phyloP scores from a whole-genome alignment of 1,140 invertebrate species.

The Prorops nasuta region DNA sequence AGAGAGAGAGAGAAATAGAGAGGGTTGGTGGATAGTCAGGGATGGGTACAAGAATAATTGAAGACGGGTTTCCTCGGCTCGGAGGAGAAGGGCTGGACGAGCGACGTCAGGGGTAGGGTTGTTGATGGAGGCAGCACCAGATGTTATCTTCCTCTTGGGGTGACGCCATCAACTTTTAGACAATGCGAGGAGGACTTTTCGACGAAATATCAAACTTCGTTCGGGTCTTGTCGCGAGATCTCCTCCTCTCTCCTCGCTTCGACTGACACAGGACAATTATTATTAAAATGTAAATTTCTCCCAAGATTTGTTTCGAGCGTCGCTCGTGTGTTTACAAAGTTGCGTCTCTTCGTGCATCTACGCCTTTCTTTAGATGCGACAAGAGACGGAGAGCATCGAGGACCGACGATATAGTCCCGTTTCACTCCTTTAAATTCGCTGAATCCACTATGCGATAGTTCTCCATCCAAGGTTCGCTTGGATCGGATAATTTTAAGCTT shows the following conservation, averaged over 20 bases:
- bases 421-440: too few species aligned
- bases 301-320: conserved; percentile 16
- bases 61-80: conserved; percentile 50
- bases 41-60: conserved; percentile 51
- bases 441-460: too few species aligned
- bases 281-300: conserved; percentile 38
- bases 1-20: conserved; percentile 13
- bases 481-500: too few species aligned
- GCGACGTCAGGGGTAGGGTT: conserved; percentile 35
- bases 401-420: too few species aligned
- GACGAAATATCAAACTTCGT: conserved; percentile 52
- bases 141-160: conserved; percentile 50
- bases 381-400: too few species aligned
- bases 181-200: conserved; percentile 52
- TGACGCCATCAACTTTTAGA: conserved; percentile 54
- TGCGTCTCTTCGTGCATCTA: too few species aligned
- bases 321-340: too few species aligned
- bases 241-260: neutral
- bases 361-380: too few species aligned
- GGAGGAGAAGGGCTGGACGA: conserved; percentile 32
- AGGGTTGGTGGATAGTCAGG: conserved; percentile 16
- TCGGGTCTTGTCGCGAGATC: conserved; percentile 27
- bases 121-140: conserved; percentile 53
- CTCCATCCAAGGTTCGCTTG: too few species aligned
- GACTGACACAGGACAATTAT: conserved; percentile 17